These are phyloP conservation scores for Meloe dianella DNA, from an alignment of 2,888 invertebrate species.

Conservation along the genomic window DNA sequence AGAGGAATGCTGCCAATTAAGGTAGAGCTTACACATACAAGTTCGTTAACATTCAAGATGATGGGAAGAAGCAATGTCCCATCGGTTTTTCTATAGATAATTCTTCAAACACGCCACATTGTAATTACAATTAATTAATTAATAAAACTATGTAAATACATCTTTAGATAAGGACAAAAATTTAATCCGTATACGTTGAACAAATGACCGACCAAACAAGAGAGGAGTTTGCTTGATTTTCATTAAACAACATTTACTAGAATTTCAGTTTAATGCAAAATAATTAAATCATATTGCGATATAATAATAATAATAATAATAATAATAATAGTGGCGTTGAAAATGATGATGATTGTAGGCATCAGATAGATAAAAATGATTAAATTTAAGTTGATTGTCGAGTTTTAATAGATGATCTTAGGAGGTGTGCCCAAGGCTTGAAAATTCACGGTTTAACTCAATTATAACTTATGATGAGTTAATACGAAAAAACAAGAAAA, in stretches of 20 bases:
- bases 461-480: neutral
- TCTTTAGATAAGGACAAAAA: neutral
- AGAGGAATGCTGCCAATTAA: neutral
- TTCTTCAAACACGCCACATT: neutral
- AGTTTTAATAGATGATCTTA: neutral
- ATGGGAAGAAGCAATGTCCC: constrained; percentile 1
- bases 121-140: constrained; percentile 3
- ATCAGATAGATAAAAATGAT: neutral
- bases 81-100: neutral
- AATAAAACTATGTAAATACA: neutral
- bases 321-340: neutral
- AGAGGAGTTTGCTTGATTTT: no score
- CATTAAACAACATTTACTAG: neutral
- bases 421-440: neutral
- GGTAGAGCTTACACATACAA: neutral
- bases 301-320: neutral
- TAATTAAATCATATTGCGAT: neutral
- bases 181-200: neutral
- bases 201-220: neutral
- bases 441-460: neutral
- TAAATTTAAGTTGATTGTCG: neutral
- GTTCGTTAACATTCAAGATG: neutral
- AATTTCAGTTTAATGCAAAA: neutral
- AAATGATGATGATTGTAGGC: neutral
- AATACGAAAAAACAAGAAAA: neutral